Percentiles rank a stretch among this genome's conserved stretches.
Conservation (phyloP, 1,140 invertebrate genomes). For the Polypedilum vanderplanki region DNA sequence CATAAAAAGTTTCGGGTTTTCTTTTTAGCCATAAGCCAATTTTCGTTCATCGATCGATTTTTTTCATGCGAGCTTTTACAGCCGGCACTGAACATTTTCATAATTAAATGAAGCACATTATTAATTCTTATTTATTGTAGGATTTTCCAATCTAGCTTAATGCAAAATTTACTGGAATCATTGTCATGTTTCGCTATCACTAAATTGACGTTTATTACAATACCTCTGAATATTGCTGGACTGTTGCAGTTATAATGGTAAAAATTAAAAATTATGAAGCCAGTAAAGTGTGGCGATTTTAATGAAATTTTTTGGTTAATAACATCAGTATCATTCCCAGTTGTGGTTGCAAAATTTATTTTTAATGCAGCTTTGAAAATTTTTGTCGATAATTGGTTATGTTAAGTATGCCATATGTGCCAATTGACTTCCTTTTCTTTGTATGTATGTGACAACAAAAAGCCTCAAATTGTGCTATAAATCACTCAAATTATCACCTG, state of each 20-base stretch:
- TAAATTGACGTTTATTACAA: no score
- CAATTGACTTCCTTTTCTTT: neutral
- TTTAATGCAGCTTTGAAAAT: neutral
- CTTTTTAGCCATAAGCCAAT: no score
- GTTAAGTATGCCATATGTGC: neutral
- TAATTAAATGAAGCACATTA: no score
- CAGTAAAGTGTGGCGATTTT: neutral
- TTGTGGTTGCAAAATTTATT: neutral
- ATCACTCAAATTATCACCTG: conserved; percentile 7
- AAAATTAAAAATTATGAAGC: neutral
- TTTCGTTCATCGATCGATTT: no score
- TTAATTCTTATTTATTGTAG: no score
- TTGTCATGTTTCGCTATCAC: no score
- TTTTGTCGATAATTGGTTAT: neutral
- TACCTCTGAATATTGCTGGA: no score
- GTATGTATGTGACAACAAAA: neutral
- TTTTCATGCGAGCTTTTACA: no score
- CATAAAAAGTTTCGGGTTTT: no score
- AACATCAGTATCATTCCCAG: neutral
- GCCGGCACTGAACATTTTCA: no score
- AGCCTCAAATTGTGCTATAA: neutral
- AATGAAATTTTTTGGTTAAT: neutral
- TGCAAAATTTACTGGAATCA: no score
- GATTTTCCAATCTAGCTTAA: no score
- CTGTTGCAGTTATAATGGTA: neutral